Evolutionary conservation across 2,113 vertebrate species (phyloP).

Genomic region (Pao palembangensis): DNA sequence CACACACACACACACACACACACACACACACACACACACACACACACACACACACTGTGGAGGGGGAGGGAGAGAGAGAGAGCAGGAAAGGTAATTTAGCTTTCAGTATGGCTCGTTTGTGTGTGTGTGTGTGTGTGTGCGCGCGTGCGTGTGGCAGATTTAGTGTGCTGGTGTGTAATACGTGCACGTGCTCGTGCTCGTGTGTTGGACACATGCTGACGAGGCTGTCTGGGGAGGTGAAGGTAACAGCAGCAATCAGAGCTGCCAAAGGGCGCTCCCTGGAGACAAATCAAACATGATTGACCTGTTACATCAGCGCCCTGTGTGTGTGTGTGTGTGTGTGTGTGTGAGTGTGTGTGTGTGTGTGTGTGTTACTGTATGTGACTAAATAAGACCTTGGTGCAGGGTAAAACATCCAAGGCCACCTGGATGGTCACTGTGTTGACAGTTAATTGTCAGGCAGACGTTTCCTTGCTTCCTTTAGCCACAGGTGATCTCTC

Average conservation of each 20-base stretch:
- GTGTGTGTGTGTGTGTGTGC: slow-evolving; percentile 7
- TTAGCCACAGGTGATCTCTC: slow-evolving; percentile 9
- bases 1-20: slow-evolving; percentile 9
- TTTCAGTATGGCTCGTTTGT: slow-evolving; percentile 8
- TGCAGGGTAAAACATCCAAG: slow-evolving; percentile 37
- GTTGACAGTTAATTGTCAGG: slow-evolving; percentile 39
- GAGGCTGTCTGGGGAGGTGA: slow-evolving; percentile 58
- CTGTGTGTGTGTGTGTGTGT: too few relatives aligned
- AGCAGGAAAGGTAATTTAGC: slow-evolving; percentile 17
- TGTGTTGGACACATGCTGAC: slow-evolving; percentile 3
- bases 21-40: slow-evolving; percentile 16
- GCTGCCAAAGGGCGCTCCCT: slow-evolving; percentile 54
- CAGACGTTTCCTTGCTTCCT: slow-evolving; percentile 4
- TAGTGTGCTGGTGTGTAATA: slow-evolving; percentile 13
- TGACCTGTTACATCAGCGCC: slow-evolving; percentile 59
- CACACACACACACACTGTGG: slow-evolving; percentile 14
- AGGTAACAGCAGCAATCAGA: slow-evolving; percentile 72
- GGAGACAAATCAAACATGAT: slow-evolving; percentile 65
- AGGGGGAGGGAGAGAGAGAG: not conserved
- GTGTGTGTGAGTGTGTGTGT: not conserved
- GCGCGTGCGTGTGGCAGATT: slow-evolving; percentile 4
- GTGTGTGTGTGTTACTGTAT: slow-evolving; percentile 13
- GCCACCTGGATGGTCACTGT: slow-evolving; percentile 25
- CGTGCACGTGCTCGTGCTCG: slow-evolving; percentile 3
- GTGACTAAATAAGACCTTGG: slow-evolving; percentile 37